Evolutionary conservation across 2,888 invertebrate genomes (phyloP).

Genomic region (Eledona agricola): DNA sequence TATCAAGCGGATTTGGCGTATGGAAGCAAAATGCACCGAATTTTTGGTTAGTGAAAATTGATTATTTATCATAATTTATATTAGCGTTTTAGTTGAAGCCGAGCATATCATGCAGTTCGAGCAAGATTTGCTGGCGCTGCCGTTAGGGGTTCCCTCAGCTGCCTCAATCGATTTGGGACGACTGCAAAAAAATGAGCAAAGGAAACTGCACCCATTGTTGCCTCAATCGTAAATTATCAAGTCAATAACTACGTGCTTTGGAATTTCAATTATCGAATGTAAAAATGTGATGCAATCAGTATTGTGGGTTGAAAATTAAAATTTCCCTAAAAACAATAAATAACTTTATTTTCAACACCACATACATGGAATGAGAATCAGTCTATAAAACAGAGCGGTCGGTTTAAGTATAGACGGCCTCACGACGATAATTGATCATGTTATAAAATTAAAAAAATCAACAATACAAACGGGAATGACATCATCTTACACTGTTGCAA

Average conservation of each 20-base stretch:
- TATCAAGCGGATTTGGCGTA: conserved; percentile 82
- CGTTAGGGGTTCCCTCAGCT: conserved; percentile 78
- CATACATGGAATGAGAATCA: conserved; percentile 42
- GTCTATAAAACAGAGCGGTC: conserved; percentile 41
- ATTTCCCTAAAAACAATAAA: conserved; percentile 23
- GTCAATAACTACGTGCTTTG: conserved; percentile 2
- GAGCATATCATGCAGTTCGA: conserved; percentile 83
- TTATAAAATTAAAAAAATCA: conserved; percentile 29
- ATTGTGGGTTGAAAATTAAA: conserved; percentile 18
- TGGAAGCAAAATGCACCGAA: conserved; percentile 78
- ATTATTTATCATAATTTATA: conserved; percentile 21
- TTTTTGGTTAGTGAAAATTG: conserved; percentile 67
- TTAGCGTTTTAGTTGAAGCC: conserved; percentile 74
- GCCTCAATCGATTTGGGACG: conserved; percentile 60
- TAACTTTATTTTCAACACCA: conserved; percentile 28
- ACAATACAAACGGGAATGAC: conserved; percentile 27
- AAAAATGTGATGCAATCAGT: background rate
- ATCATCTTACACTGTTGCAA: conserved; percentile 9
- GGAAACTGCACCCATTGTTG: conserved; percentile 51
- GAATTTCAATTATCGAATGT: background rate
- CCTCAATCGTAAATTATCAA: conserved; percentile 38
- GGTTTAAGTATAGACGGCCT: conserved; percentile 42
- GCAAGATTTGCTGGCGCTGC: conserved; percentile 73
- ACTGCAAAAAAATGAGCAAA: conserved; percentile 52
- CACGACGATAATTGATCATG: conserved; percentile 13